These are phyloP conservation scores for Bombus impatiens DNA, from an alignment of 1,140 invertebrate species.

Conservation along the genomic window DNA sequence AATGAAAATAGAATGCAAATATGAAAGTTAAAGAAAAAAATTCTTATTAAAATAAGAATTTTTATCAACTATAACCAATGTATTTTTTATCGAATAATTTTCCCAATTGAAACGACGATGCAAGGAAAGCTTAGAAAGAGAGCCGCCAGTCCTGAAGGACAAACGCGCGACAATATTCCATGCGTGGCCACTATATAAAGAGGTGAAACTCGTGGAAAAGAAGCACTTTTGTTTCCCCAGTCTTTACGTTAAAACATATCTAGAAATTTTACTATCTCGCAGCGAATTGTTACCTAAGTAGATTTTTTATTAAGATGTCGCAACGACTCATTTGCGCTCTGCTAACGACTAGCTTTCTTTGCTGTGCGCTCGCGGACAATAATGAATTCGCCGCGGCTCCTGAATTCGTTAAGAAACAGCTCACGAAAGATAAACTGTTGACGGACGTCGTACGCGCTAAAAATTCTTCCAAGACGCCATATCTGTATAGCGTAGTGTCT, in stretches of 20 bases:
- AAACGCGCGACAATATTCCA: constrained; percentile 65
- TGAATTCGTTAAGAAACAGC: constrained; percentile 25
- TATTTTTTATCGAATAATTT: neutral
- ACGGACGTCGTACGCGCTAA: neutral
- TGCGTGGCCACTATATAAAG: constrained; percentile 78
- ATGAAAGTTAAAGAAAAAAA: neutral
- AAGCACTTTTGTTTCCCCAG: constrained; percentile 67
- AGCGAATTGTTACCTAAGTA: neutral
- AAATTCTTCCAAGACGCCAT: constrained; percentile 42
- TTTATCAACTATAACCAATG: too few relatives aligned
- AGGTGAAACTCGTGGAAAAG: constrained; percentile 76
- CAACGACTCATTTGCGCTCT: constrained; percentile 20
- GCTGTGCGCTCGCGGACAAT: constrained; percentile 13
- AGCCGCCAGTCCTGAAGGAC: constrained; percentile 64
- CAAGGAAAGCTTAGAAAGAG: neutral
- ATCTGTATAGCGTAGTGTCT: neutral
- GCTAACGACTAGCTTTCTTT: constrained; percentile 14
- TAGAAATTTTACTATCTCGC: neutral
- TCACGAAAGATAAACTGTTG: constrained; percentile 14
- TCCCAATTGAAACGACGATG: neutral
- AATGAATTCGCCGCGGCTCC: constrained; percentile 46
- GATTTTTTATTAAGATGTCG: constrained; percentile 25
- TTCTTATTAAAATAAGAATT: neutral
- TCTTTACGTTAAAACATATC: constrained; percentile 26
- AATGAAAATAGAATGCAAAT: too few relatives aligned